Percentiles rank a stretch among this genome's conserved stretches.
phyloP scores from a whole-genome alignment of 2,888 invertebrate species.

The Drosophila koepferae region DNA sequence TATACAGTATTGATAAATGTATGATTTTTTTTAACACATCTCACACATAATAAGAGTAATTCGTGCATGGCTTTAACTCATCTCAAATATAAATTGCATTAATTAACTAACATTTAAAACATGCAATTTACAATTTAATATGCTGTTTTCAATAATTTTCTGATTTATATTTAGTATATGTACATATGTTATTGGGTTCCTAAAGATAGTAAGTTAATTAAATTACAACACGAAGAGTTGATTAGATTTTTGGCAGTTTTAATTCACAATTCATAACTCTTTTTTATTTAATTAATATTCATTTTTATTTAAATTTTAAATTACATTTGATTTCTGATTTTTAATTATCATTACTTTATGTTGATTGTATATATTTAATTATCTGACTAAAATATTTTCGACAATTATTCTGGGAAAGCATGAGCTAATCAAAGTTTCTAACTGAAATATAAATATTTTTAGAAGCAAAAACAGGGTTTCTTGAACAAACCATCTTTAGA shows the following conservation, averaged over 20 bases:
- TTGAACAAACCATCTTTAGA: not conserved
- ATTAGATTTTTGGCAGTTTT: not conserved
- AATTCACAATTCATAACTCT: no score
- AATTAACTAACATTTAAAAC: not conserved
- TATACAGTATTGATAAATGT: not conserved
- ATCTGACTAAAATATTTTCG: no score
- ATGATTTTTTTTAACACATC: not conserved
- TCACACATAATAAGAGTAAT: not conserved
- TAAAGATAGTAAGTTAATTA: not conserved
- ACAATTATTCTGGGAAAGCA: no score
- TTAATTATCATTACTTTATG: no score
- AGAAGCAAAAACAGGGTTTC: not conserved
- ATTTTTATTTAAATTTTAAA: no score
- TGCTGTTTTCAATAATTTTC: not conserved
- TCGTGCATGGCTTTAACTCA: not conserved
- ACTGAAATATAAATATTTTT: no score
- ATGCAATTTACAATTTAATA: not conserved
- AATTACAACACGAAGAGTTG: not conserved
- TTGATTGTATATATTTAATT: no score
- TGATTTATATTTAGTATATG: not conserved
- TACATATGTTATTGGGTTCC: not conserved
- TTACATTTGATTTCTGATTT: no score
- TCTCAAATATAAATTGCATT: not conserved
- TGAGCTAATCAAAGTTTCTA: no score
- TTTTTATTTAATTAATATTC: no score